Evolutionary conservation across 2,797 vertebrate genomes (phyloP).

Genomic region (Catamblyrhynchus diadema): DNA sequence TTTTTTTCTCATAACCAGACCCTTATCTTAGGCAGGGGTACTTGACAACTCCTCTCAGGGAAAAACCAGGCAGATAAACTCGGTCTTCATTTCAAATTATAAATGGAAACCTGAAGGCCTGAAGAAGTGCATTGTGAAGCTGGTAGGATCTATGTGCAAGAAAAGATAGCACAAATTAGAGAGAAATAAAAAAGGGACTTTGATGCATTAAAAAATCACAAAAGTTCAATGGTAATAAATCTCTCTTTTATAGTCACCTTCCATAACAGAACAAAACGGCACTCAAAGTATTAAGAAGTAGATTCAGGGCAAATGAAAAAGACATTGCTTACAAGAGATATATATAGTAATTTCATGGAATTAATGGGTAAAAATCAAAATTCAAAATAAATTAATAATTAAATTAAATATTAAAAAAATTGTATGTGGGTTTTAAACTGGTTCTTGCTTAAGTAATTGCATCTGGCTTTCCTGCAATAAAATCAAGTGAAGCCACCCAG

Average conservation of each 20-base stretch:
- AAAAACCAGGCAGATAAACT: background rate
- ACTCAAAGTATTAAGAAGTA: background rate
- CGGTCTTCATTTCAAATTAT: background rate
- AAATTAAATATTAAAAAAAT: background rate
- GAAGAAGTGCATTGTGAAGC: background rate
- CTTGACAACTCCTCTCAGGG: background rate
- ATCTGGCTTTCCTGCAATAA: background rate
- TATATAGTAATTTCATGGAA: background rate
- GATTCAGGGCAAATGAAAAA: background rate
- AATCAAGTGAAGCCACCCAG: background rate
- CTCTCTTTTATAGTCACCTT: background rate
- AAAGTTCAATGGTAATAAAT: background rate
- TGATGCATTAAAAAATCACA: background rate
- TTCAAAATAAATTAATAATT: background rate
- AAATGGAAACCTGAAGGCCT: background rate
- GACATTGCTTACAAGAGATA: background rate
- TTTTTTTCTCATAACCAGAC: background rate
- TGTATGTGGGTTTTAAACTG: background rate
- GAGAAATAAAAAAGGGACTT: background rate
- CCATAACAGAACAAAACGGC: background rate
- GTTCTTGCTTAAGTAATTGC: background rate
- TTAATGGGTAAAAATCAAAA: slow-evolving; percentile 11
- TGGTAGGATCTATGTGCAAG: background rate
- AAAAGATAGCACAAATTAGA: background rate
- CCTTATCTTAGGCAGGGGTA: background rate